A percentile compares a stretch with the other conserved stretches of the same genome.
Evolutionary conservation across 2,797 vertebrate species (phyloP).

Genomic region (Myotis daubentonii): DNA sequence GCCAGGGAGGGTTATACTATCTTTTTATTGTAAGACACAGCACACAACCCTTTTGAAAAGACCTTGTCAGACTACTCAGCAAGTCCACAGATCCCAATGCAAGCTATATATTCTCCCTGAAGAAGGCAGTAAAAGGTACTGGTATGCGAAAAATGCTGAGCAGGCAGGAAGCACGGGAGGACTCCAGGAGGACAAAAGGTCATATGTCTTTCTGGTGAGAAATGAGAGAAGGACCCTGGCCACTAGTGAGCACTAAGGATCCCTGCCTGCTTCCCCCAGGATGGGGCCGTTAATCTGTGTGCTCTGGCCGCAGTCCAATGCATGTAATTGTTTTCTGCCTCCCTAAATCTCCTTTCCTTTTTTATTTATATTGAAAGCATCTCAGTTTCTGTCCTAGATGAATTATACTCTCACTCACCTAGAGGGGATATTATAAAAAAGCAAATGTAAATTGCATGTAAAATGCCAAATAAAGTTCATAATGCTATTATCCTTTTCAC

Average conservation of each 20-base stretch:
- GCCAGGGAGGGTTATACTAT: neutral
- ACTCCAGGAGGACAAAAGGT: neutral
- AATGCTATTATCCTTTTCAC: neutral
- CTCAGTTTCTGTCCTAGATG: slow-evolving; percentile 53
- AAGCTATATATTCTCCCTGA: slow-evolving; percentile 22
- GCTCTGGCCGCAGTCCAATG: neutral
- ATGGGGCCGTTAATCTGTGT: slow-evolving; percentile 15
- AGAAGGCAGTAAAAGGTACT: slow-evolving; percentile 44
- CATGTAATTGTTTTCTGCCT: slow-evolving; percentile 46
- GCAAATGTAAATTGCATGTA: neutral
- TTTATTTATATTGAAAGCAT: slow-evolving; percentile 44
- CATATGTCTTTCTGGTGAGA: slow-evolving; percentile 33
- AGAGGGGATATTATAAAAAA: neutral
- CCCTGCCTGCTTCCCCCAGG: neutral
- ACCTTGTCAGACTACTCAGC: slow-evolving; percentile 18
- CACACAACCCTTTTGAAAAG: neutral
- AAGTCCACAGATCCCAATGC: neutral
- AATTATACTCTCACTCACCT: neutral
- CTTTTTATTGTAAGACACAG: neutral
- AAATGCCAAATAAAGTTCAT: neutral
- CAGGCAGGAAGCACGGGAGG: neutral
- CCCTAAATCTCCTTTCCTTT: slow-evolving; percentile 47
- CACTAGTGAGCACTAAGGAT: neutral
- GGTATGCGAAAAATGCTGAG: slow-evolving; percentile 59
- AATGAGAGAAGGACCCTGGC: neutral